Conservation (phyloP, 2,888 invertebrate species). For the Tineola bisselliella region DNA sequence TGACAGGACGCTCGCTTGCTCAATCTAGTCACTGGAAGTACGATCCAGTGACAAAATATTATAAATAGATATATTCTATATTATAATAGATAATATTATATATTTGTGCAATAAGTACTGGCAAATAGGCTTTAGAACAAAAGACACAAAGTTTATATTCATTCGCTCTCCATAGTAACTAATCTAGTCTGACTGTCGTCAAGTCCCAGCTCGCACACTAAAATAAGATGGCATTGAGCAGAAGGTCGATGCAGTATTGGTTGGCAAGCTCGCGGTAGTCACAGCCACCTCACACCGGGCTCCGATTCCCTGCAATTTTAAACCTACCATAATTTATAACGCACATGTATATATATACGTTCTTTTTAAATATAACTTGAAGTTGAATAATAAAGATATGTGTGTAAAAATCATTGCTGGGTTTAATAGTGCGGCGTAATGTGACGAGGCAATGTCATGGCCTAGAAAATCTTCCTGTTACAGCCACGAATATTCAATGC, state of each 20-base stretch:
- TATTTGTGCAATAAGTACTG: no score
- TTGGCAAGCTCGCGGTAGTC: constrained; percentile 52
- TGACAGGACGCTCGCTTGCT: not conserved
- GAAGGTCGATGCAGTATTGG: constrained; percentile 67
- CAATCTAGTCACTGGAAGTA: not conserved
- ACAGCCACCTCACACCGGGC: not conserved
- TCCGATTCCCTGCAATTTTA: not conserved
- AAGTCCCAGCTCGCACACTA: constrained; percentile 28
- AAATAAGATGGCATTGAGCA: constrained; percentile 54
- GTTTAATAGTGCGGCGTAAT: not conserved
- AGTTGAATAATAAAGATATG: not conserved
- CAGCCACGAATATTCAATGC: not conserved
- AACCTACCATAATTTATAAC: not conserved
- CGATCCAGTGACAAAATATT: not conserved
- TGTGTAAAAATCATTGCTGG: not conserved
- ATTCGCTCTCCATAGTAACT: not conserved
- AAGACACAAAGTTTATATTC: not conserved
- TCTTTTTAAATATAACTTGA: no score
- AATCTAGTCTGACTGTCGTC: not conserved
- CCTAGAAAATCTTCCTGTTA: constrained; percentile 49
- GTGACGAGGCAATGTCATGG: constrained; percentile 43
- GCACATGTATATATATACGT: not conserved
- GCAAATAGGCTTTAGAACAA: no score
- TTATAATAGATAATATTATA: no score
- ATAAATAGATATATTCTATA: no score